Conservation (phyloP, 2,888 invertebrate species). For the Oligia fasciuncula region DNA sequence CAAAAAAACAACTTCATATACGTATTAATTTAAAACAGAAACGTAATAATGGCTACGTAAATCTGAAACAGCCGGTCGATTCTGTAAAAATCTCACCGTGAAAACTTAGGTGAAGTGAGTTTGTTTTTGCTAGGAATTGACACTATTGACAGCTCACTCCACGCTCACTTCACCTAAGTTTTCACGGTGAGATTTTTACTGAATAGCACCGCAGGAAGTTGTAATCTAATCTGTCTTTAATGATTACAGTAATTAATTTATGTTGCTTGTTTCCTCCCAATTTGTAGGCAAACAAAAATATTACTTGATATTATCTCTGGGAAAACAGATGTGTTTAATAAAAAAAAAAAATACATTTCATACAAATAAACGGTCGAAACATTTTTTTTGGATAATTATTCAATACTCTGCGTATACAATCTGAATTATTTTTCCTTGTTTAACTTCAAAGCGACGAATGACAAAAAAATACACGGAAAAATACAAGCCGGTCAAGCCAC, state of each 20-base stretch:
- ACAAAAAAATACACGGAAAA: neutral
- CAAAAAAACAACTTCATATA: neutral
- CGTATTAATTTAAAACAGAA: conserved; percentile 12
- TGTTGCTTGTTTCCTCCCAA: conserved; percentile 16
- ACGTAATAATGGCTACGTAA: neutral
- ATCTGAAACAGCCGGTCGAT: no score
- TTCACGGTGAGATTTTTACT: no score
- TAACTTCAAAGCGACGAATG: conserved; percentile 21
- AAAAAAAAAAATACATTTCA: no score
- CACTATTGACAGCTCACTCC: no score
- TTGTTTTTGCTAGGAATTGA: no score
- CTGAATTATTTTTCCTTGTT: conserved; percentile 49
- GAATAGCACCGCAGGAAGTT: no score
- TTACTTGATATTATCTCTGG: conserved; percentile 35
- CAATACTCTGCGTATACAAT: conserved; percentile 43
- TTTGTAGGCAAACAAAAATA: conserved; percentile 38
- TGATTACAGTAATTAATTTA: conserved; percentile 27
- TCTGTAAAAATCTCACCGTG: no score
- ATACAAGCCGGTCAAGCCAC: neutral
- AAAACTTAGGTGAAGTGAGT: no score
- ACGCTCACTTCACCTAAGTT: no score
- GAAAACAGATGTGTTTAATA: conserved; percentile 53
- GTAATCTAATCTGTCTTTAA: conserved; percentile 18
- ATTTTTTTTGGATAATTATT: conserved; percentile 7
- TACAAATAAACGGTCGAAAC: conserved; percentile 25